These are phyloP conservation scores for Camponotus pennsylvanicus DNA, from an alignment of 1,140 invertebrate species.

Conservation along the genomic window DNA sequence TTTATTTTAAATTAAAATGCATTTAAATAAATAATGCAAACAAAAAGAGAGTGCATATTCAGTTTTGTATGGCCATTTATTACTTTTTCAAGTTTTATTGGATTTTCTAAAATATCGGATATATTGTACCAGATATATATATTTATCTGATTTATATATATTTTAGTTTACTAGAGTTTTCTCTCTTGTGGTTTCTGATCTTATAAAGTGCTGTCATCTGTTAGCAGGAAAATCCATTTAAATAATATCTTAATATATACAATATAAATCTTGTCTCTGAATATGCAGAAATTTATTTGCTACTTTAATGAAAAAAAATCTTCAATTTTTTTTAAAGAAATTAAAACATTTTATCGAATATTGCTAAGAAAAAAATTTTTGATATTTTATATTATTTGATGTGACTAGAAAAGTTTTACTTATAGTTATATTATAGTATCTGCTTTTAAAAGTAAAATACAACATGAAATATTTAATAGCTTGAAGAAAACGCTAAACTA, in stretches of 20 bases:
- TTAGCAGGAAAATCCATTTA: conserved; percentile 22
- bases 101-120: neutral
- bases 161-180: conserved; percentile 4
- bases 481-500: neutral
- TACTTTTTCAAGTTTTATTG: neutral
- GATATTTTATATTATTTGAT: conserved; percentile 1
- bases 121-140: neutral
- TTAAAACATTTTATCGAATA: neutral
- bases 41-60: too few species aligned
- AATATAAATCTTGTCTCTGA: conserved; percentile 38
- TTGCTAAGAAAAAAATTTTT: neutral
- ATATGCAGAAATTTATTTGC: neutral
- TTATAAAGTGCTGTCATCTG: conserved; percentile 55
- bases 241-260: conserved; percentile 53
- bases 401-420: neutral
- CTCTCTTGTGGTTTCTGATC: conserved; percentile 3
- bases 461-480: neutral
- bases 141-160: neutral
- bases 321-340: neutral
- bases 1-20: neutral
- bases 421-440: neutral
- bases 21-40: too few species aligned
- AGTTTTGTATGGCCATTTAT: too few species aligned
- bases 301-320: neutral
- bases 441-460: neutral